phyloP scores from a whole-genome alignment of 2,888 invertebrate species.

The Ennomos fuscantarius region DNA sequence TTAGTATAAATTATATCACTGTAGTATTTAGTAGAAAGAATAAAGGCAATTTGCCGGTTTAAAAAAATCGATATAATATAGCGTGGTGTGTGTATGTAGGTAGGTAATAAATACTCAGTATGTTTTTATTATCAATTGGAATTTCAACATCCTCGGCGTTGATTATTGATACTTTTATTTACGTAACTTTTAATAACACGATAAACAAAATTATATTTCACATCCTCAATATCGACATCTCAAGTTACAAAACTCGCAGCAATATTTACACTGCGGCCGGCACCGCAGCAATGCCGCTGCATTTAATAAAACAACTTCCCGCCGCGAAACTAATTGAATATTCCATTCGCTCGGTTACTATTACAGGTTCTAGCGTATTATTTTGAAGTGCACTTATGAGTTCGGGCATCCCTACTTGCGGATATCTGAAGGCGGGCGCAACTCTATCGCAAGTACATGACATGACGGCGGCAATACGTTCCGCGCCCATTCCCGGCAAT shows the following conservation, averaged over 20 bases:
- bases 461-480: conserved; percentile 48
- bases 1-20: no score
- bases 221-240: not conserved
- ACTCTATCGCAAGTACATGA: conserved; percentile 38
- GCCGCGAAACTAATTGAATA: conserved; percentile 1
- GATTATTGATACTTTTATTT: conserved; percentile 9
- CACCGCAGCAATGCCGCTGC: not conserved
- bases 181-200: conserved; percentile 14
- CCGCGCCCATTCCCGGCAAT: conserved; percentile 49
- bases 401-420: not conserved
- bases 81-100: no score
- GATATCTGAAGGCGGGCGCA: conserved; percentile 22
- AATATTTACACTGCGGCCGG: not conserved
- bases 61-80: no score
- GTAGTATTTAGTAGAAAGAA: no score
- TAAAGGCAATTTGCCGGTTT: no score
- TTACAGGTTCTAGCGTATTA: not conserved
- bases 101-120: no score
- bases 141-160: conserved; percentile 4
- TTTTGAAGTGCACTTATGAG: conserved; percentile 1
- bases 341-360: not conserved
- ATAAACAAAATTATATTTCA: conserved; percentile 6
- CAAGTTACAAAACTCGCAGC: conserved; percentile 6
- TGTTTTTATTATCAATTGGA: not conserved
- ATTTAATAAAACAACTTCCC: not conserved